A percentile compares a stretch with the other conserved stretches of the same genome.
These are phyloP conservation scores for Chrysocyon brachyurus DNA, from an alignment of 2,797 vertebrate species.

Conservation along the genomic window DNA sequence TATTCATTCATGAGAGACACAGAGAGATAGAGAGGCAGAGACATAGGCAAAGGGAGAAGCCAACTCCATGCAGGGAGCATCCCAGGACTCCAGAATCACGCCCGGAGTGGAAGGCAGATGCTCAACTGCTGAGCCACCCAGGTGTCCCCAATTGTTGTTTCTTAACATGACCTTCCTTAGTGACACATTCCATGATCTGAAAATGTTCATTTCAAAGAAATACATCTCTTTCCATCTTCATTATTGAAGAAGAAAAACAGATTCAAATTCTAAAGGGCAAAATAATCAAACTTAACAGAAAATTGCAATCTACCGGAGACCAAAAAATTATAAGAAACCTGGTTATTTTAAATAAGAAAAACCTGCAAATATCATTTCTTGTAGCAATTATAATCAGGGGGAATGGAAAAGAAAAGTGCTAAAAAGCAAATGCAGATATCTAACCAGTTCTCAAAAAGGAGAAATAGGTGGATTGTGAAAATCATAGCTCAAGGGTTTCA, in stretches of 20 bases:
- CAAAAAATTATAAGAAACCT: background rate
- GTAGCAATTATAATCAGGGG: background rate
- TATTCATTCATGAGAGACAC: too few relatives aligned
- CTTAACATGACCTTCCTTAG: background rate
- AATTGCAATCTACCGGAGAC: background rate
- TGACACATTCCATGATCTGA: background rate
- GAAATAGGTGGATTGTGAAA: background rate
- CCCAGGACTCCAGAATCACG: too few relatives aligned
- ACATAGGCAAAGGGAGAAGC: too few relatives aligned
- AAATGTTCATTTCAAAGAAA: background rate
- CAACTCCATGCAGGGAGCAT: too few relatives aligned
- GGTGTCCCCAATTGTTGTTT: background rate
- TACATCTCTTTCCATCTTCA: background rate
- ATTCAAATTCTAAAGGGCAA: background rate
- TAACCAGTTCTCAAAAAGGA: background rate
- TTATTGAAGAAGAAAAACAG: background rate
- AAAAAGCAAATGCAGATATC: background rate
- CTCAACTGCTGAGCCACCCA: too few relatives aligned
- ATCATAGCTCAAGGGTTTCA: background rate
- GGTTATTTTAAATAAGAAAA: slow-evolving; percentile 26
- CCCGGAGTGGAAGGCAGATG: too few relatives aligned
- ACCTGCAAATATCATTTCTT: background rate
- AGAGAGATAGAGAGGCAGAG: too few relatives aligned
- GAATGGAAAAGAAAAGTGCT: background rate
- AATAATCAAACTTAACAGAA: background rate